Conservation (phyloP, 2,797 vertebrate genomes). For the Lacerta viridis region DNA sequence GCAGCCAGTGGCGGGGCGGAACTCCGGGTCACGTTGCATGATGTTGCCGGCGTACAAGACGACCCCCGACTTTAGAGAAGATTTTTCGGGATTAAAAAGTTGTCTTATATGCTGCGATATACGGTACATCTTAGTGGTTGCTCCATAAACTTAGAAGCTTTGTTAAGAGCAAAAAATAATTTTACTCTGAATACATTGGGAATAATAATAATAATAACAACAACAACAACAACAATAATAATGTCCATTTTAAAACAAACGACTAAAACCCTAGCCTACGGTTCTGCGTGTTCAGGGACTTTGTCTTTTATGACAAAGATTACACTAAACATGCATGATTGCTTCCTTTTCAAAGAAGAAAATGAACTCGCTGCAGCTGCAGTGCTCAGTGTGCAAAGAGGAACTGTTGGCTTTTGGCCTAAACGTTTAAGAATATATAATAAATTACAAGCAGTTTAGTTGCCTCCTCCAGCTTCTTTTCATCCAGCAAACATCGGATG, state of each 20-base stretch:
- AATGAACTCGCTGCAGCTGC: not conserved
- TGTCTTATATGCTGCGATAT: no score
- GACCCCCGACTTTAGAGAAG: no score
- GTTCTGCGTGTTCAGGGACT: not conserved
- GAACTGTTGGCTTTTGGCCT: not conserved
- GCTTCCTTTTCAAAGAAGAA: not conserved
- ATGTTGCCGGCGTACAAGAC: no score
- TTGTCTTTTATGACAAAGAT: not conserved
- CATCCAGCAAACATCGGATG: conserved; percentile 30
- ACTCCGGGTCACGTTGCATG: no score
- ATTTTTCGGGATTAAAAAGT: no score
- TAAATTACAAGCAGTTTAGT: not conserved
- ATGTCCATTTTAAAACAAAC: not conserved
- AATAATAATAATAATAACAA: no score
- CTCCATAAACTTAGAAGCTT: not conserved
- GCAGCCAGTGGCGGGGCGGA: no score
- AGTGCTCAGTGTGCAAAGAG: not conserved
- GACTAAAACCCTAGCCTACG: not conserved
- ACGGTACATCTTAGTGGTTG: not conserved
- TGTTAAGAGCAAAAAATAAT: conserved; percentile 1
- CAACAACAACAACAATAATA: no score
- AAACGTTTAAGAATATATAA: conserved; percentile 14
- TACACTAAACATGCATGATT: not conserved
- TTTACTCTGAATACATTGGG: not conserved
- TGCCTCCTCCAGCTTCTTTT: not conserved